Percentiles rank a stretch among this genome's conserved stretches.
Conservation (phyloP, 2,113 vertebrate species). For the Nycticryphes semicollaris region DNA sequence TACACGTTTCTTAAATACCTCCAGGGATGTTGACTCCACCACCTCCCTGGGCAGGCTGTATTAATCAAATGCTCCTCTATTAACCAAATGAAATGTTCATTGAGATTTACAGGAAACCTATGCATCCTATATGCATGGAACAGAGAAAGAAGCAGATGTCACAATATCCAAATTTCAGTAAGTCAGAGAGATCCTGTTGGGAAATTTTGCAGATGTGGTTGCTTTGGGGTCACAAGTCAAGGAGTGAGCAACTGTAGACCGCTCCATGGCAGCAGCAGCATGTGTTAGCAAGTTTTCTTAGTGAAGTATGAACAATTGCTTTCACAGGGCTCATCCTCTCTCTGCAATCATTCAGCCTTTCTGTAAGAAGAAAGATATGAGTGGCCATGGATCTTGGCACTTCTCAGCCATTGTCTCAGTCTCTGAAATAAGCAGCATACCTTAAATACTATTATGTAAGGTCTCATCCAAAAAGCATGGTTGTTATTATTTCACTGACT, state of each 20-base stretch:
- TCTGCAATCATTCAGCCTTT: not conserved
- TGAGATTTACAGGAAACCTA: not conserved
- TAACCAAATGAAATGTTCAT: not conserved
- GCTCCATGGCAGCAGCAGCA: not conserved
- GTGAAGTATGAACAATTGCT: not conserved
- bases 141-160: not conserved
- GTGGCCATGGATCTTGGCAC: not conserved
- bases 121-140: not conserved
- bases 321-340: not conserved
- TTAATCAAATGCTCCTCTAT: too few species aligned
- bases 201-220: constrained; percentile 1
- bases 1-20: too few species aligned
- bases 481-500: not conserved
- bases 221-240: not conserved
- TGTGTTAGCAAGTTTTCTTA: not conserved
- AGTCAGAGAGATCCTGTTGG: not conserved
- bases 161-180: not conserved
- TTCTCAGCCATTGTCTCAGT: not conserved
- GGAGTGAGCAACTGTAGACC: not conserved
- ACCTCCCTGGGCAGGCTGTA: too few species aligned
- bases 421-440: not conserved
- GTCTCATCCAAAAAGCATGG: not conserved
- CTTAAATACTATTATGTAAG: not conserved
- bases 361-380: not conserved
- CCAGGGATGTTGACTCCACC: too few species aligned